Evolutionary conservation across 2,888 invertebrate species (phyloP), one percentile per base, ranked within the genome.

Genomic region (Caprella mutica): DNA sequence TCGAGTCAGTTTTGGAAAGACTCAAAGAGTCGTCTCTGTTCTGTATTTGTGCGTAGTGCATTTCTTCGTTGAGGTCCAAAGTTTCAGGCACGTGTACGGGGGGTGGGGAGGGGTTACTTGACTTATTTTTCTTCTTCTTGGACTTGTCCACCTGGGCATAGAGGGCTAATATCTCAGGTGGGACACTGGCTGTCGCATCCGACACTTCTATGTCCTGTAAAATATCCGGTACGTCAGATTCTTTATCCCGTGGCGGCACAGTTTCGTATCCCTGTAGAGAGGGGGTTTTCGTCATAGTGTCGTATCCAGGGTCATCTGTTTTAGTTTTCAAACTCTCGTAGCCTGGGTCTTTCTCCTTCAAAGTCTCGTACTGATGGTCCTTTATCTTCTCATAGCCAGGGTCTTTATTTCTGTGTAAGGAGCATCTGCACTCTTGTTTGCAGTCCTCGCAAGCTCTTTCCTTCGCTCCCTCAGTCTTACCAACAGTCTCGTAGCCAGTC

Each of bases 121-220:
- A 14, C n/a, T 46, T 42, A 9, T 50, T 51, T 17, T 57, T 56
- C 21, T 56, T 44, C 59, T 69, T 68, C 54, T 69, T 69, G 17
- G 66, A 63, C 44, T 67, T 67, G 43, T 68, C 68, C 9, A 69
- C 67, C 40, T 67, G 66, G 9, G 68, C 68, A 56, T 68, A 69
- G 21, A 69, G 56, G 12, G 68, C 68, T 42, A 67, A 44, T 12
- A 67, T 65, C 48, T 67, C 68, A 8, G 67, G 64, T 5, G 67
- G 65, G 5, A 67, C 65, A 27, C 56, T 52, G 14, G 54, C 43
- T 29, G 30, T 38, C 17, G 46, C 55, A 14, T 54, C 42, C n/a
- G 35, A 9, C 5, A 17, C 17, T 14, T 53, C 27, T 9, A 63
- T 52, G 48, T 59, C 42, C 33, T 59, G 59, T 19, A 63, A 29